Base-by-base conservation (phyloP, 2,888 invertebrate genomes). In the Cataglyphis altisquamis region DNA sequence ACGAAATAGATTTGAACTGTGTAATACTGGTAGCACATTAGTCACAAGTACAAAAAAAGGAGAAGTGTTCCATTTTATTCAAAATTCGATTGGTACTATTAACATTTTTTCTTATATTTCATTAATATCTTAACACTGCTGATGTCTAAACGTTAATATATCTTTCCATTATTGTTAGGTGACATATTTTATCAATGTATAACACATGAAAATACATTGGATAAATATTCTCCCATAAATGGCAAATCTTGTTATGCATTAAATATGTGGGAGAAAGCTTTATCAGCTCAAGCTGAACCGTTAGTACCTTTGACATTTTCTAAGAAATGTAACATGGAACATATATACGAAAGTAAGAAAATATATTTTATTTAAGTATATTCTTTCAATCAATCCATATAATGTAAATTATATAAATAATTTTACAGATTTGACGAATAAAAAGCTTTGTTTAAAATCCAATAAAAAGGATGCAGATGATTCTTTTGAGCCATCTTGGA, bases 101-200 rank as follows among this genome's bases (percentile, higher is more conserved):
- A 21, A 77, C 64, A 32, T 32, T 36, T 36, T 57, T 57, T 48
- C n/a, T 64, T 52, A 6, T 29, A 21, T 60, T 12, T 48, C 36
- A 21, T 70, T 41, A 32, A 32, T 25, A 67, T 75, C 25, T 32
- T 3, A 73, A 64, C 39, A 3, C 64, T 45, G 41, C 12, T 55
- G 55, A 18, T 39, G 5, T 1, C 1, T 25, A 21, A 60, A 68
- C 18, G 60, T 18, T 39, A 21, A 41, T 48, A 32, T 62, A 32
- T 74, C 1, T 36, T 64, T 6, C 25, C 70, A 25, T 32, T 25
- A 41, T 60, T 82, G 88, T 86, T 70, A 94, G 94, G 93, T 45
- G 94, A 94, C 83, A 87, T 94, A 84, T 94, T 92, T 90, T 94
- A 94, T 91, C 94, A 94, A 68, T 91, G 93, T 45, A 90, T 94